These are phyloP conservation scores for Poecilobothrus nobilitatus DNA, from an alignment of 2,888 invertebrate genomes.

Conservation along the genomic window DNA sequence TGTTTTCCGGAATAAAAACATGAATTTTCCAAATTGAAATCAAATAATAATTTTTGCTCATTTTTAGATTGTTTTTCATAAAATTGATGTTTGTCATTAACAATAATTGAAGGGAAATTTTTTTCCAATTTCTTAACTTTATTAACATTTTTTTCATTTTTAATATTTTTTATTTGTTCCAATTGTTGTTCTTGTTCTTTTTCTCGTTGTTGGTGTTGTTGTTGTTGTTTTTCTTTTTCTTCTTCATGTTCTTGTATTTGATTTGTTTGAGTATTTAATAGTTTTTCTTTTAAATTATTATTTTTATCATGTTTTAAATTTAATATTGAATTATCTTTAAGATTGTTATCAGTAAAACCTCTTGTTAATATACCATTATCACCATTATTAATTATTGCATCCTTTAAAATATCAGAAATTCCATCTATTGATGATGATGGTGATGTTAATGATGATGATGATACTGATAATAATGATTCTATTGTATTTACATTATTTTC, in stretches of 20 bases:
- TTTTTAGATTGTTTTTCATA: not conserved
- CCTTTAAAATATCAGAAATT: conserved; percentile 5
- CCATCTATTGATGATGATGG: not conserved
- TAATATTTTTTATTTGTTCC: not conserved
- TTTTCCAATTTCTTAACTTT: not conserved
- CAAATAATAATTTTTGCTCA: not conserved
- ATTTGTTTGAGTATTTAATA: not conserved
- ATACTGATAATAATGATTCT: no score
- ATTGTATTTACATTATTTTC: not conserved
- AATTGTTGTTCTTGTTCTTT: not conserved
- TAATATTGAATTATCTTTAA: not conserved
- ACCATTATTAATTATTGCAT: not conserved
- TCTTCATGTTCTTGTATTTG: not conserved
- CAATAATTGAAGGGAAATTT: not conserved
- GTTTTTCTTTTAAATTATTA: not conserved
- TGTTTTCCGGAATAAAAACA: not conserved
- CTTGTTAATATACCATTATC: not conserved
- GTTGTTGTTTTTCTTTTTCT: not conserved
- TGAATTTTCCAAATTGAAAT: not conserved
- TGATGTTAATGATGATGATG: no score
- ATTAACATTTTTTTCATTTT: not conserved
- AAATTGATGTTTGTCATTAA: not conserved
- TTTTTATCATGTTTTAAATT: not conserved
- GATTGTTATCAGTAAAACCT: not conserved
- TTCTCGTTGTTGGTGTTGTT: not conserved